Conservation (phyloP, 2,797 vertebrate genomes). For the Thunnus albacares region DNA sequence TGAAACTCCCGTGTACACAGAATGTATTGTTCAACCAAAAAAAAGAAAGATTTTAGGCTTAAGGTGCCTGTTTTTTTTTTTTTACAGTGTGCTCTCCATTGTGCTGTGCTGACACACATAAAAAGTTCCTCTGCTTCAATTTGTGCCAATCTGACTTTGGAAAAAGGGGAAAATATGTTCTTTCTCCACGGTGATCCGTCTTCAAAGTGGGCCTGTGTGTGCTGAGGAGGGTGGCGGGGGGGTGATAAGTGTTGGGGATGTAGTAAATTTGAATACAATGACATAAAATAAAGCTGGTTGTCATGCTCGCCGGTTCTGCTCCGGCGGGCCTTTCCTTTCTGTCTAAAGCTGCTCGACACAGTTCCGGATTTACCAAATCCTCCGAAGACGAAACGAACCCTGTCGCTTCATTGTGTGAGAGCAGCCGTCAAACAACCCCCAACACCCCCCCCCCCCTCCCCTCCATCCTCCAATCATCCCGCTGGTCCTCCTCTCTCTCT, state of each 20-base stretch:
- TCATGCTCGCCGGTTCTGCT: constrained; percentile 79
- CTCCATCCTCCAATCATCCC: constrained; percentile 35
- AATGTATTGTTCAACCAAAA: background rate
- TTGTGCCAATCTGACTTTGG: constrained; percentile 71
- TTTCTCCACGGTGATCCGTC: constrained; percentile 72
- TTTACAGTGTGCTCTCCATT: constrained; percentile 56
- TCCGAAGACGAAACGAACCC: constrained; percentile 78
- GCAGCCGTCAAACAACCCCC: constrained; percentile 48
- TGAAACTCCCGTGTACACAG: no score
- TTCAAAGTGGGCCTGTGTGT: constrained; percentile 69
- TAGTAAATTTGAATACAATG: constrained; percentile 82
- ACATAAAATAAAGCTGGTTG: constrained; percentile 82
- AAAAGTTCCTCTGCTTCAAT: constrained; percentile 66
- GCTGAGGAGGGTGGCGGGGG: constrained; percentile 38
- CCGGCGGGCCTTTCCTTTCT: constrained; percentile 74
- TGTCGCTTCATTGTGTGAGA: constrained; percentile 79
- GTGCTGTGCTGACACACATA: constrained; percentile 53
- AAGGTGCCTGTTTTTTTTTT: constrained; percentile 43
- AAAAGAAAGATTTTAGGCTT: background rate
- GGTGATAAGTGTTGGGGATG: constrained; percentile 75
- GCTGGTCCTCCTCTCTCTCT: constrained; percentile 13
- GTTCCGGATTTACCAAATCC: constrained; percentile 84
- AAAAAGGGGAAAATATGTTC: constrained; percentile 62
- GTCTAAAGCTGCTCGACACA: constrained; percentile 81
- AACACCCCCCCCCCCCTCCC: background rate